These are phyloP conservation scores for Meteorus sp. DNA, from an alignment of 1,140 invertebrate genomes.

Conservation along the genomic window DNA sequence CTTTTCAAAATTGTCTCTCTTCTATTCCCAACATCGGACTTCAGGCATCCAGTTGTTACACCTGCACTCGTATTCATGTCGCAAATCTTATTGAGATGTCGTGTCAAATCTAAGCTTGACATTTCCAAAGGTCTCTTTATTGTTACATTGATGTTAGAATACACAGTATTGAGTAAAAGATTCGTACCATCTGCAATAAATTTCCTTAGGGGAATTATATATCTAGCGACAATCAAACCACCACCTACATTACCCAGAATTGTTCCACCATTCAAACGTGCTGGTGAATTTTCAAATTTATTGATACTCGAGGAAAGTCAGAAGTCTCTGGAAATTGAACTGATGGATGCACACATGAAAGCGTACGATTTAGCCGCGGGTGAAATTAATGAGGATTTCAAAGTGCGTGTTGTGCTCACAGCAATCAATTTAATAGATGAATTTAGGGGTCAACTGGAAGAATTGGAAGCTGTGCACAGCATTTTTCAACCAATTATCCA, in stretches of 20 bases:
- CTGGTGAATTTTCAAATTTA: conserved; percentile 58
- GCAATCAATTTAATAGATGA: conserved; percentile 63
- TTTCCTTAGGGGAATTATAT: conserved; percentile 73
- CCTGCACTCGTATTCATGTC: conserved; percentile 82
- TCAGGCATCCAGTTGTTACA: conserved; percentile 81
- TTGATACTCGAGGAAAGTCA: conserved; percentile 61
- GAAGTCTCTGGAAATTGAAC: conserved; percentile 45
- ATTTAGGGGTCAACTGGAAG: conserved; percentile 60
- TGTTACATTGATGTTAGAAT: conserved; percentile 75
- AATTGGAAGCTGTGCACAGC: conserved; percentile 59
- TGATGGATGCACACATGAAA: conserved; percentile 50
- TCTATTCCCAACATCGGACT: conserved; percentile 87
- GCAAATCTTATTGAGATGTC: conserved; percentile 71
- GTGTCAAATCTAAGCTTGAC: conserved; percentile 66
- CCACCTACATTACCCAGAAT: conserved; percentile 58
- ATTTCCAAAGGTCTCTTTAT: conserved; percentile 80
- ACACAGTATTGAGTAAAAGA: conserved; percentile 77
- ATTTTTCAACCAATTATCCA: conserved; percentile 58
- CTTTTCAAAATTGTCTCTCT: conserved; percentile 78
- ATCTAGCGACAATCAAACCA: conserved; percentile 64
- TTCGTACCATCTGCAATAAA: conserved; percentile 77
- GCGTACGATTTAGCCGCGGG: conserved; percentile 59
- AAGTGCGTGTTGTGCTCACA: conserved; percentile 61
- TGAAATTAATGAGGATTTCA: conserved; percentile 65
- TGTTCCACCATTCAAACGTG: conserved; percentile 67